Evolutionary conservation across 2,888 invertebrate genomes (phyloP).

Genomic region (Eupithecia subfuscata): DNA sequence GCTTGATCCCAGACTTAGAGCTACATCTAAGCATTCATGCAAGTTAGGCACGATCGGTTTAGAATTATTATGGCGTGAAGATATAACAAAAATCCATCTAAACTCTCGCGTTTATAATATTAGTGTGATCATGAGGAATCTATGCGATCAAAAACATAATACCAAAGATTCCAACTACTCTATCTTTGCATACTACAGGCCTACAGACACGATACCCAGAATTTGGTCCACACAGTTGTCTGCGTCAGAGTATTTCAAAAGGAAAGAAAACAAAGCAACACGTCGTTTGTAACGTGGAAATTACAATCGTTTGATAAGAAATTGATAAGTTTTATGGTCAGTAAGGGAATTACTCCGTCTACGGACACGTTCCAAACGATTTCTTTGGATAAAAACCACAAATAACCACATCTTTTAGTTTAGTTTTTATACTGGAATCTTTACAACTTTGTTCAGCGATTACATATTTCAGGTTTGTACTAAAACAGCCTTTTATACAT

Average conservation of each 20-base stretch:
- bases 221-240: not conserved
- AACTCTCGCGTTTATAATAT: no score
- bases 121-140: no score
- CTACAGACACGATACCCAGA: not conserved
- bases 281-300: conserved; percentile 19
- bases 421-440: no score
- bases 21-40: no score
- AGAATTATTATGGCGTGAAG: no score
- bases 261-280: conserved; percentile 15
- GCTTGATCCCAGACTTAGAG: no score
- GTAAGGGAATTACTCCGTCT: not conserved
- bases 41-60: no score
- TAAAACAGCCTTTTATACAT: not conserved
- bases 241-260: not conserved
- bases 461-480: not conserved
- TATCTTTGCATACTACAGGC: no score
- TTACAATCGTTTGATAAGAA: conserved; percentile 37
- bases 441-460: not conserved
- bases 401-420: not conserved
- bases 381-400: conserved; percentile 31
- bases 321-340: conserved; percentile 41
- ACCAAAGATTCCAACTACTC: no score
- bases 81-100: no score
- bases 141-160: no score
- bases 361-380: not conserved